phyloP scores from a whole-genome alignment of 2,113 vertebrate species.

The Gavialis gangeticus region DNA sequence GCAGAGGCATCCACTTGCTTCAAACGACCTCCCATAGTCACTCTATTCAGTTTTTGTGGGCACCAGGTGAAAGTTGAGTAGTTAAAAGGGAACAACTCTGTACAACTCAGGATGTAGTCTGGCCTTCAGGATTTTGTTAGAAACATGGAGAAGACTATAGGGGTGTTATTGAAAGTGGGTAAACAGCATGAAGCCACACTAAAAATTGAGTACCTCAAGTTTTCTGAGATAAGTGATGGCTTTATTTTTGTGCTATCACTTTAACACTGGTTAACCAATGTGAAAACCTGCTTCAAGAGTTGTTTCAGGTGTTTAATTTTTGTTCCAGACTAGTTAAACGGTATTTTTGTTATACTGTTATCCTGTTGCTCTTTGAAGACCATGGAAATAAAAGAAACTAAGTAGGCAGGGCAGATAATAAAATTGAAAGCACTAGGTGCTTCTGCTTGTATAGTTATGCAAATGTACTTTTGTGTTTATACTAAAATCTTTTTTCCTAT shows the following conservation, averaged over 20 bases:
- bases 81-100: not conserved
- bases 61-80: not conserved
- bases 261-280: too few relatives aligned
- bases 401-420: not conserved
- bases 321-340: not conserved
- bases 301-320: too few relatives aligned
- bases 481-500: not conserved
- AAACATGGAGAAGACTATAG: too few relatives aligned
- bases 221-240: too few relatives aligned
- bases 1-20: rapidly evolving
- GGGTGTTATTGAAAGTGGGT: too few relatives aligned
- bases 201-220: too few relatives aligned
- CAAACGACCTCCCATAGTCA: not conserved
- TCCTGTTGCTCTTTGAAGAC: not conserved
- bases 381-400: not conserved
- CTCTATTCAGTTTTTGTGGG: not conserved
- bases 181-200: too few relatives aligned
- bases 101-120: not conserved
- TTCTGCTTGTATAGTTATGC: too few relatives aligned
- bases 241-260: too few relatives aligned
- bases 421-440: not conserved
- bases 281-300: not conserved
- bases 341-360: too few relatives aligned
- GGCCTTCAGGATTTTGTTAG: too few relatives aligned
- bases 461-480: not conserved